Base-by-base conservation (phyloP, 37 sponge, comb jelly and placozoan genomes). In the Geodia barretti region DNA sequence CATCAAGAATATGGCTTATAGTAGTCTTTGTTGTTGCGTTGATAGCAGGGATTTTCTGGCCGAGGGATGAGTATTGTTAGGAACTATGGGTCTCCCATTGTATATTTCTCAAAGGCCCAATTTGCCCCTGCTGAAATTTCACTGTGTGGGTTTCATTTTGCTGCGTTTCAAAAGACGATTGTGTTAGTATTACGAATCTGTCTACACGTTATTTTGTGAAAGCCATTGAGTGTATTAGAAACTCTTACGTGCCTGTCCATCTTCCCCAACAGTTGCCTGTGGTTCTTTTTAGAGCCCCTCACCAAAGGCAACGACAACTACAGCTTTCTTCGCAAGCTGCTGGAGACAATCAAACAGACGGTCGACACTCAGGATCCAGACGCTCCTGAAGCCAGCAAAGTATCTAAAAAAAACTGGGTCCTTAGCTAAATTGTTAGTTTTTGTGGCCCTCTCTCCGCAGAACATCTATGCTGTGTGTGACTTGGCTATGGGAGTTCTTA, bases 261-360 rank as follows among this genome's bases (percentile, higher is more conserved):
- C 60, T 58, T 21, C 60, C 2, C 41, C 34, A 42, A 11, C 66
- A 92, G 93, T 11, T 92, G 86, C 28, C 73, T 95, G 75, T 92
- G 90, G 88, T 87, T 91, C 70, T 81, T 92, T n/a, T 41, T 95
- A 81, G 96, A 95, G 81, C 96, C 96, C 0, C 63, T 95, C 29
- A 68, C 87, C 63, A 74, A 47, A 41, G 75, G 84, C 26, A 80
- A 78, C 35, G 92, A 95, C 40, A 91, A 88, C 81, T 90, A 88
- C 76, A 77, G 83, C 28, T 86, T 95, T 68, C 70, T 95, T 38
- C 54, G 82, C 30, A 82, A 87, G 62, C 64, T 95, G 35, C 73
- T 95, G 31, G 87, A 91, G 38, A 89, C 68, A 36, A 89, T 95
- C 29, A 95, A 92, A 77, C 82, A 82, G 58, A 87, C 89, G 28